These are phyloP conservation scores for Myiozetetes cayanensis DNA, from an alignment of 2,113 vertebrate genomes.

Conservation along the genomic window DNA sequence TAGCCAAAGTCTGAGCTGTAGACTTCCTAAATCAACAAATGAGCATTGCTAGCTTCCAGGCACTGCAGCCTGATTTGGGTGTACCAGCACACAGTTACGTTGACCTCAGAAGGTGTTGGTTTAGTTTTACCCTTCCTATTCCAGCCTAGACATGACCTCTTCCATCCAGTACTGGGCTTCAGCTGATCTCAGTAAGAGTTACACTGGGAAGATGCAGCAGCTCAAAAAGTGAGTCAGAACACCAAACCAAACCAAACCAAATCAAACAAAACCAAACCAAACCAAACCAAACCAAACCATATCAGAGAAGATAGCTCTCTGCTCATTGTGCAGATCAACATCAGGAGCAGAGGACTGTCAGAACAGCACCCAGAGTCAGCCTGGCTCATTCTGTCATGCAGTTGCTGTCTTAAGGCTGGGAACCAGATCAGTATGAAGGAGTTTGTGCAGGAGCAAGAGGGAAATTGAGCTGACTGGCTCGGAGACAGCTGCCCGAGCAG, in stretches of 20 bases:
- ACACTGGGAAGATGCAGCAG: not conserved
- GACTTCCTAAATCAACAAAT: not conserved
- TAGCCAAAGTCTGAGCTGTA: not conserved
- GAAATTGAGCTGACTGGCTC: not conserved
- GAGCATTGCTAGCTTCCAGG: not conserved
- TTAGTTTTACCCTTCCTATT: not conserved
- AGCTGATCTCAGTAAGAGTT: not conserved
- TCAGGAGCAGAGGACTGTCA: not conserved
- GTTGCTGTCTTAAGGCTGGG: not conserved
- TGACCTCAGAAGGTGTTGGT: not conserved
- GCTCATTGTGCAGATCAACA: not conserved
- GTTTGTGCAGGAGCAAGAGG: not conserved
- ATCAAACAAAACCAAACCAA: not conserved
- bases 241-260: not conserved
- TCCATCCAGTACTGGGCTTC: not conserved
- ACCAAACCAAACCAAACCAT: not conserved
- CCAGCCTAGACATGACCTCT: not conserved
- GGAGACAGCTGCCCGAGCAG: not conserved
- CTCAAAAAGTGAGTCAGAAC: not conserved
- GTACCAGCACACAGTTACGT: not conserved
- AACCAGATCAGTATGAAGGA: not conserved
- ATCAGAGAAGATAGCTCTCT: not conserved
- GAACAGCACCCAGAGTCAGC: not conserved
- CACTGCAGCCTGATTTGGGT: not conserved
- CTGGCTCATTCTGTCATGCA: fast-evolving